Conservation (phyloP, 2,888 invertebrate species). For the Helleia helle region DNA sequence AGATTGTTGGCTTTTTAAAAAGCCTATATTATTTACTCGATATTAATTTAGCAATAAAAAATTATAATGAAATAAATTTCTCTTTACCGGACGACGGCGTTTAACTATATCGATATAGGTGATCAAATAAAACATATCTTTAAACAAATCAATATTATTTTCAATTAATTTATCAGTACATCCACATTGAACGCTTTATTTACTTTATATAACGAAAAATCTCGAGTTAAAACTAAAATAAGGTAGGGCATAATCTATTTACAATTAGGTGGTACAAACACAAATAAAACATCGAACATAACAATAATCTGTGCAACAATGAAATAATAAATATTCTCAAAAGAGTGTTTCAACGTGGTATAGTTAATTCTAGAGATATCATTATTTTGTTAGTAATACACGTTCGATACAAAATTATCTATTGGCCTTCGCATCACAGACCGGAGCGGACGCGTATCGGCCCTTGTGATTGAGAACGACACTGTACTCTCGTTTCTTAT, state of each 20-base stretch:
- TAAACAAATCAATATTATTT: slow-evolving; percentile 75
- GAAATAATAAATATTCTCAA: slow-evolving; percentile 65
- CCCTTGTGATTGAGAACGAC: not conserved
- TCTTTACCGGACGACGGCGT: too few relatives aligned
- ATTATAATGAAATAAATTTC: too few relatives aligned
- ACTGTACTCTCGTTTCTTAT: not conserved
- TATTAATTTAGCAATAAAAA: too few relatives aligned
- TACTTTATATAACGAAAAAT: slow-evolving; percentile 57
- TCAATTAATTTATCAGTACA: slow-evolving; percentile 72
- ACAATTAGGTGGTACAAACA: slow-evolving; percentile 65
- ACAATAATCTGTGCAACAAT: slow-evolving; percentile 72
- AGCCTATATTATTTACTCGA: too few relatives aligned
- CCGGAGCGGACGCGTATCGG: slow-evolving; percentile 48
- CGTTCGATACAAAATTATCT: slow-evolving; percentile 68
- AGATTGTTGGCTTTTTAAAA: too few relatives aligned
- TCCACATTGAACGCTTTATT: slow-evolving; percentile 65
- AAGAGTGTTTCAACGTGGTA: slow-evolving; percentile 67
- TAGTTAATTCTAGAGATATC: slow-evolving; percentile 59
- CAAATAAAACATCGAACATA: slow-evolving; percentile 69
- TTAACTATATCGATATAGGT: too few relatives aligned
- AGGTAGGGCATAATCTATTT: slow-evolving; percentile 58
- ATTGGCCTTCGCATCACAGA: slow-evolving; percentile 71
- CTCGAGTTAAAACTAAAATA: slow-evolving; percentile 59
- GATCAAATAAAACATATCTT: slow-evolving; percentile 36
- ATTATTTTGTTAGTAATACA: slow-evolving; percentile 64